Evolutionary conservation across 2,797 vertebrate species (phyloP).

Genomic region (Liasis olivaceus): DNA sequence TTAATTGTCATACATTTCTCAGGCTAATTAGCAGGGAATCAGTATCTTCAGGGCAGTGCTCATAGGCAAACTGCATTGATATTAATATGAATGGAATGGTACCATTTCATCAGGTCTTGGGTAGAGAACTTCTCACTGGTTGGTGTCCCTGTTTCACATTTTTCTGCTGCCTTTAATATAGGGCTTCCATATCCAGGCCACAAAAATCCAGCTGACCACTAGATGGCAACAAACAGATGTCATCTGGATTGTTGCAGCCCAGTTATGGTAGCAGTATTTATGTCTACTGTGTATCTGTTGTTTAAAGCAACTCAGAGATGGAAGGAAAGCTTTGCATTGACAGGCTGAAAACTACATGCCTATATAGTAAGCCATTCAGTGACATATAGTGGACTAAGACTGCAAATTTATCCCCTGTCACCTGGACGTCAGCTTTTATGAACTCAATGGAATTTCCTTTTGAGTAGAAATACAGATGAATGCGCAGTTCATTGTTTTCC

Average conservation of each 20-base stretch:
- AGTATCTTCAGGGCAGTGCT: not conserved
- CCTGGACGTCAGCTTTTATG: not conserved
- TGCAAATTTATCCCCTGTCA: not conserved
- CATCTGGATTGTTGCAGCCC: not conserved
- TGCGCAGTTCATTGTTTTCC: not conserved
- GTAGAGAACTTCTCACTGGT: not conserved
- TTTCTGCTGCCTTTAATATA: not conserved
- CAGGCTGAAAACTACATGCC: not conserved
- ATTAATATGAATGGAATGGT: not conserved
- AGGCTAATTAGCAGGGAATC: not conserved
- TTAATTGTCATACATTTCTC: not conserved
- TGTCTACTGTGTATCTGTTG: not conserved
- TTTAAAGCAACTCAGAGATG: not conserved
- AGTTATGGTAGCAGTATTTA: not conserved
- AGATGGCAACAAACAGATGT: not conserved
- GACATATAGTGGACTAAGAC: not conserved
- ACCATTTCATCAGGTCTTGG: not conserved
- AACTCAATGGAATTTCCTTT: not conserved
- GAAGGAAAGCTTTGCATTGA: not conserved
- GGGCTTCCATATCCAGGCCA: not conserved
- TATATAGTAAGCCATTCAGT: not conserved
- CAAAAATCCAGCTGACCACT: not conserved
- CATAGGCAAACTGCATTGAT: not conserved
- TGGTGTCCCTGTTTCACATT: not conserved
- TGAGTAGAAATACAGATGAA: not conserved